Percentiles rank a stretch among this genome's conserved stretches.
phyloP scores from a whole-genome alignment of 2,113 vertebrate genomes.

The Phasianus colchicus region DNA sequence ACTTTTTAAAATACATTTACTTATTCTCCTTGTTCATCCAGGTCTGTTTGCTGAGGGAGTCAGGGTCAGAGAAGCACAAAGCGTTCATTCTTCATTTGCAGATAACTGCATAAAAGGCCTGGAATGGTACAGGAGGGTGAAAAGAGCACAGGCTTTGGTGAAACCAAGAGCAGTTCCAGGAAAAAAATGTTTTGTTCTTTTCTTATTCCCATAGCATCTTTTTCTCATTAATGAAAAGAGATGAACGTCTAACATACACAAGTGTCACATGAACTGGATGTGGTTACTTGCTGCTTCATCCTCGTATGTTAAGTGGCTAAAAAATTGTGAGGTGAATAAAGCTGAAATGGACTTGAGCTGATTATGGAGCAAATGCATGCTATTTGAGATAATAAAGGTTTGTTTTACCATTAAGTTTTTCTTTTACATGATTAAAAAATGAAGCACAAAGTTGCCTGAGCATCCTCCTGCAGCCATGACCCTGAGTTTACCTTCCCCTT shows the following conservation, averaged over 20 bases:
- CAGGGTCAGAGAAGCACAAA: background rate
- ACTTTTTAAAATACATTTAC: background rate
- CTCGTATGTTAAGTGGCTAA: fast-evolving
- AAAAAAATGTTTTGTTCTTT: background rate
- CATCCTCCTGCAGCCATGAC: background rate
- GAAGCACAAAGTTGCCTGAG: background rate
- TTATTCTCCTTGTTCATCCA: background rate
- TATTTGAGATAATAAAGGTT: background rate
- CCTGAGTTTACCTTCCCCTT: background rate
- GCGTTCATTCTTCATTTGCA: background rate
- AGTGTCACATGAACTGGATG: background rate
- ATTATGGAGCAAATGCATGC: background rate
- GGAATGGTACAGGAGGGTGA: background rate
- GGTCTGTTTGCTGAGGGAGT: background rate
- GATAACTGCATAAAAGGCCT: background rate
- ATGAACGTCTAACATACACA: background rate
- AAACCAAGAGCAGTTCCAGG: background rate
- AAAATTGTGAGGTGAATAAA: background rate
- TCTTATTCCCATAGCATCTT: background rate
- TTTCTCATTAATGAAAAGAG: background rate
- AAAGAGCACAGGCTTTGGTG: background rate
- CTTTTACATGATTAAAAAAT: background rate
- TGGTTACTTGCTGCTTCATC: background rate
- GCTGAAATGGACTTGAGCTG: background rate
- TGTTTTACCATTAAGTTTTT: background rate